Conservation (phyloP, 2,888 invertebrate species). For the Aspidiotus rigidus region DNA sequence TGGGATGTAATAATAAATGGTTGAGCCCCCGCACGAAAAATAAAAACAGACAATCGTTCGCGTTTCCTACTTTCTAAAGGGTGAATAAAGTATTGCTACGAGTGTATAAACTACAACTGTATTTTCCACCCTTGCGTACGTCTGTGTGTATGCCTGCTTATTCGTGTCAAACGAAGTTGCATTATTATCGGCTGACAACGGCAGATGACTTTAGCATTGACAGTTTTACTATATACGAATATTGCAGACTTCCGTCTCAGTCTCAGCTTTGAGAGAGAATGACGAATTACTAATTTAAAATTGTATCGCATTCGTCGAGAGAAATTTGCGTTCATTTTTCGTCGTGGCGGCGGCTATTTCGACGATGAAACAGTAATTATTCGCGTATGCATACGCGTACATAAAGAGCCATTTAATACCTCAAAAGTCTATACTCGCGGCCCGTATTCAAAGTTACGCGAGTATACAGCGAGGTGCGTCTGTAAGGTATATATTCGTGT, state of each 20-base stretch:
- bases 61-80: neutral
- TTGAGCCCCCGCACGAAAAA: conserved; percentile 13
- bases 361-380: too few species aligned
- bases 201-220: conserved; percentile 31
- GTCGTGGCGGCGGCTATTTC: too few species aligned
- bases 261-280: too few species aligned
- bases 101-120: too few species aligned
- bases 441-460: too few species aligned
- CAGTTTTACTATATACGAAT: conserved; percentile 11
- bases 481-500: too few species aligned
- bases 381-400: too few species aligned
- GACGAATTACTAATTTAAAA: conserved; percentile 8
- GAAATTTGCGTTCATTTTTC: too few species aligned
- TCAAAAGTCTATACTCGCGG: too few species aligned
- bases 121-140: conserved; percentile 13
- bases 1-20: conserved; percentile 25
- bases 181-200: conserved; percentile 33
- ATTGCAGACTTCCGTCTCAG: neutral
- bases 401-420: too few species aligned
- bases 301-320: neutral
- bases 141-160: conserved; percentile 9
- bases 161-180: conserved; percentile 23
- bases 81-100: too few species aligned
- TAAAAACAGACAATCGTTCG: conserved; percentile 19
- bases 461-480: too few species aligned